Conservation (phyloP, 1,140 invertebrate species). For the Forficula auricularia region DNA sequence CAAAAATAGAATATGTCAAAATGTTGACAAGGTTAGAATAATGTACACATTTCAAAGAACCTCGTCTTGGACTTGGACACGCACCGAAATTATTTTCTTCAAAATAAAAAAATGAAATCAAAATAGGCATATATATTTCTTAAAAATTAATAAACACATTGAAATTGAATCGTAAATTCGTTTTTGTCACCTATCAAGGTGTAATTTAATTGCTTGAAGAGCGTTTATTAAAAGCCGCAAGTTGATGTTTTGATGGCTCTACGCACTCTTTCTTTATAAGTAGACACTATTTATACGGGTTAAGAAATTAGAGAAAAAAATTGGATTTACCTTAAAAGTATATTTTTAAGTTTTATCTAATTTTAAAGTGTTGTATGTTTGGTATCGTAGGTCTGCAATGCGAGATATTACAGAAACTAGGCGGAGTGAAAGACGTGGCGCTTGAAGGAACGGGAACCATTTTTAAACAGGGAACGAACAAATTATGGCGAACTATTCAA, state of each 20-base stretch:
- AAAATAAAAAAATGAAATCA: too few species aligned
- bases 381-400: constrained; percentile 11
- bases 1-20: too few species aligned
- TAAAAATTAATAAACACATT: too few species aligned
- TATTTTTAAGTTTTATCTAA: constrained; percentile 13
- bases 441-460: constrained; percentile 11
- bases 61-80: too few species aligned
- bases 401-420: constrained; percentile 12
- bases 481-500: too few species aligned
- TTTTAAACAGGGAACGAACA: constrained; percentile 7
- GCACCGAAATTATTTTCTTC: too few species aligned
- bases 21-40: too few species aligned
- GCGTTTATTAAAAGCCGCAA: background rate
- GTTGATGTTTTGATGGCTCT: background rate
- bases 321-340: constrained; percentile 7
- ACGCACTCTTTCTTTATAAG: background rate
- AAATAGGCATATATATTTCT: too few species aligned
- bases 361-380: constrained; percentile 11
- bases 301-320: background rate
- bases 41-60: too few species aligned
- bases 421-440: constrained; percentile 10
- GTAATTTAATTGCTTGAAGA: background rate
- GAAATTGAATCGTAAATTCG: too few species aligned
- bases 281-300: background rate
- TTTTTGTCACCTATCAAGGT: too few species aligned